A percentile compares a stretch with the other conserved stretches of the same genome.
phyloP scores from a whole-genome alignment of 2,888 invertebrate genomes.

The Stomorhina lunata region DNA sequence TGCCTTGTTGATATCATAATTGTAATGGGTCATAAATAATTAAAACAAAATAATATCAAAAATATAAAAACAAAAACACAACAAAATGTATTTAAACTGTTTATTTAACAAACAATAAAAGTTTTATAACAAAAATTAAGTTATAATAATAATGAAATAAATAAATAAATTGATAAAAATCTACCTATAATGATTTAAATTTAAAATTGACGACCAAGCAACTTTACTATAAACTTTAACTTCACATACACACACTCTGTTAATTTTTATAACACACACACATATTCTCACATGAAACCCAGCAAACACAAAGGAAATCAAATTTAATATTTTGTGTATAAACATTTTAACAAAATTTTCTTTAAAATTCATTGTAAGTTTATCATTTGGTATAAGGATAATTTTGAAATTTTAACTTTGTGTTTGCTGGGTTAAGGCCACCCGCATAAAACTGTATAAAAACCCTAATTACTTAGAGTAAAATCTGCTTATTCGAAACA shows the following conservation, averaged over 20 bases:
- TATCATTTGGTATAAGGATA: too few relatives aligned
- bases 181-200: constrained; percentile 34
- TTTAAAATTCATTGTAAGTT: too few relatives aligned
- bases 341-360: too few relatives aligned
- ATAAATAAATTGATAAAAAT: constrained; percentile 27
- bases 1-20: constrained; percentile 68
- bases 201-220: constrained; percentile 64
- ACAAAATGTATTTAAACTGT: constrained; percentile 44
- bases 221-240: constrained; percentile 51
- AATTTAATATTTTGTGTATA: too few relatives aligned
- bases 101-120: constrained; percentile 24
- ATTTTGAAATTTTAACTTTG: too few relatives aligned
- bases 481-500: background rate
- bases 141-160: constrained; percentile 35
- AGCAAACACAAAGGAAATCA: background rate
- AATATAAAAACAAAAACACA: constrained; percentile 14
- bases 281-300: background rate
- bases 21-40: constrained; percentile 42
- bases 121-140: constrained; percentile 47
- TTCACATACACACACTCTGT: constrained; percentile 48
- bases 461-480: background rate
- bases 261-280: background rate
- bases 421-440: too few relatives aligned
- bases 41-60: constrained; percentile 15
- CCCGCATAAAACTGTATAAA: background rate